Percentiles rank a stretch among this genome's conserved stretches.
Evolutionary conservation across 2,888 invertebrate genomes (phyloP).

Genomic region (Creontiades dilutus): DNA sequence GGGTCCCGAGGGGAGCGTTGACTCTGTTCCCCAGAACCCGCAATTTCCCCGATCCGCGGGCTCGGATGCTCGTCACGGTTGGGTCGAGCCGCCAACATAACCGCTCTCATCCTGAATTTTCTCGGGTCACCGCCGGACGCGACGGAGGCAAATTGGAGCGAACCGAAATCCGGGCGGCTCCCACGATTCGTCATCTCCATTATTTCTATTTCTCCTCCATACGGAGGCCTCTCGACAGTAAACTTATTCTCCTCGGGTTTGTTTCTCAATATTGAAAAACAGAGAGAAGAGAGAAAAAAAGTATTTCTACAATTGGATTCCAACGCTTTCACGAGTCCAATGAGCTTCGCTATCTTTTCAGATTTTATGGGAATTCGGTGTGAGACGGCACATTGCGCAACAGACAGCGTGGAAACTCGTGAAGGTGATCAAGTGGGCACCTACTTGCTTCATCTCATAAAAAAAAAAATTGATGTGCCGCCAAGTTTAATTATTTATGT

Average conservation of each 20-base stretch:
- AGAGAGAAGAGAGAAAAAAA: not conserved
- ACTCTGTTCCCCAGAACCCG: not conserved
- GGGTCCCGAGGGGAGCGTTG: not conserved
- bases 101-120: constrained; percentile 1
- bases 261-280: not conserved
- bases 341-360: too few species aligned
- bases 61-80: constrained; percentile 1
- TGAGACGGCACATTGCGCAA: too few species aligned
- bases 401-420: too few species aligned
- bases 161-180: not conserved
- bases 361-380: too few species aligned
- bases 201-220: not conserved
- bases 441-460: too few species aligned
- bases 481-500: too few species aligned
- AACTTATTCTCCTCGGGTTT: too few species aligned
- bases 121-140: constrained; percentile 6
- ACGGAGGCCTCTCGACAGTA: not conserved
- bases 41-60: not conserved
- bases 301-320: too few species aligned
- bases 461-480: too few species aligned
- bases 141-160: not conserved
- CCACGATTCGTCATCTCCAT: not conserved
- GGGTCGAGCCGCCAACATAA: not conserved
- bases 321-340: too few species aligned
- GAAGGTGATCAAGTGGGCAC: too few species aligned